Conservation (phyloP, 2,888 invertebrate genomes). For the Aethes cnicana region DNA sequence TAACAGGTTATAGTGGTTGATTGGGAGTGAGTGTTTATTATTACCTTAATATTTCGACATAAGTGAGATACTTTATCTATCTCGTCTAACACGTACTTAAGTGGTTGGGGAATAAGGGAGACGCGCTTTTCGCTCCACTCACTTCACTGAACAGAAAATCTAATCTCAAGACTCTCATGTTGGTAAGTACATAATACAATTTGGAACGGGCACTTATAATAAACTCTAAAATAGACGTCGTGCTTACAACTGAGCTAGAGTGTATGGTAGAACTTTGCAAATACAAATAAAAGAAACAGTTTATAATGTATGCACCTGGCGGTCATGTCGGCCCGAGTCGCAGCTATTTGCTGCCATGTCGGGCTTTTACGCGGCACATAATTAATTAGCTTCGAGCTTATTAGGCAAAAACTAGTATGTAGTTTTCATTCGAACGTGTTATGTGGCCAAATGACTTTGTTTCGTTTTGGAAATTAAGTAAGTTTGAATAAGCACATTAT, state of each 20-base stretch:
- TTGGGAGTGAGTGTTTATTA: neutral
- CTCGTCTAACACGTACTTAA: constrained; percentile 19
- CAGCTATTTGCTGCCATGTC: constrained; percentile 12
- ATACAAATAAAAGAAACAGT: constrained; percentile 10
- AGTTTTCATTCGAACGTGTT: neutral
- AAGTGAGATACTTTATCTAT: constrained; percentile 10
- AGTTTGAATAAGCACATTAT: no score
- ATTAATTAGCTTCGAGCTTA: constrained; percentile 21
- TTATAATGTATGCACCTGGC: constrained; percentile 24
- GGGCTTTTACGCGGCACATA: constrained; percentile 8
- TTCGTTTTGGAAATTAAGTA: neutral
- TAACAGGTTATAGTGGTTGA: neutral
- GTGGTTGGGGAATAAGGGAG: constrained; percentile 28
- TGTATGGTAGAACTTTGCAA: neutral
- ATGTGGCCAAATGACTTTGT: neutral
- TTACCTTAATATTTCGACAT: constrained; percentile 3
- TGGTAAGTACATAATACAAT: constrained; percentile 23
- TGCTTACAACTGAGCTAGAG: neutral
- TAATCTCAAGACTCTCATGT: constrained; percentile 27
- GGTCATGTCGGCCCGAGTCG: constrained; percentile 8
- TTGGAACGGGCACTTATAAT: constrained; percentile 2
- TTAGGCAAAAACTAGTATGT: constrained; percentile 14
- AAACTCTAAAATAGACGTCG: constrained; percentile 1
- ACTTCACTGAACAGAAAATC: constrained; percentile 30
- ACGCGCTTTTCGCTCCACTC: constrained; percentile 30